phyloP scores from a whole-genome alignment of 1,140 invertebrate genomes.

The Stenopsyche tienmushanensis region DNA sequence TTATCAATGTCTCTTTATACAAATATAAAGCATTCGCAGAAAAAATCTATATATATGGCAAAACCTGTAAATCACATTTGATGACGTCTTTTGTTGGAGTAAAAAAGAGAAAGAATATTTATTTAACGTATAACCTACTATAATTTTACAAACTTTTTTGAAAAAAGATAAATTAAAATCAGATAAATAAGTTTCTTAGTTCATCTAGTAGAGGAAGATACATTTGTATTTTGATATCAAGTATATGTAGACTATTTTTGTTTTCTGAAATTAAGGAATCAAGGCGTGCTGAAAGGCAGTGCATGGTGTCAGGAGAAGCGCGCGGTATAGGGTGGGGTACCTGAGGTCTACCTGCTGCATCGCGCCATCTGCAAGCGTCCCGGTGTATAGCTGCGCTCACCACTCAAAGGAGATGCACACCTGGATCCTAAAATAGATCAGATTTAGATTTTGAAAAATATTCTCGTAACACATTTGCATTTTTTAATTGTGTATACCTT shows the following conservation, averaged over 20 bases:
- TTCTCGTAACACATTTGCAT: neutral
- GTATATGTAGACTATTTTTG: too few relatives aligned
- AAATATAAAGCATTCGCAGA: too few relatives aligned
- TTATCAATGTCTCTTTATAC: too few relatives aligned
- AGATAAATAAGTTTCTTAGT: too few relatives aligned
- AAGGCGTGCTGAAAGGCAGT: slow-evolving; percentile 37
- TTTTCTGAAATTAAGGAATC: too few relatives aligned
- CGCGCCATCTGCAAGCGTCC: slow-evolving; percentile 51
- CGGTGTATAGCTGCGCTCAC: slow-evolving; percentile 40
- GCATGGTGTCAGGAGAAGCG: slow-evolving; percentile 39
- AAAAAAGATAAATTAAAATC: too few relatives aligned
- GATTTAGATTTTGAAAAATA: neutral
- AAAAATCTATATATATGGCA: too few relatives aligned
- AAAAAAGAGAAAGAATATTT: neutral
- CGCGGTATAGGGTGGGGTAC: slow-evolving; percentile 49
- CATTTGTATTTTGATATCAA: too few relatives aligned
- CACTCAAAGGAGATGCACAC: slow-evolving; percentile 34
- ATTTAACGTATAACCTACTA: neutral
- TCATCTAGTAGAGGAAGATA: too few relatives aligned
- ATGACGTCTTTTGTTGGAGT: too few relatives aligned
- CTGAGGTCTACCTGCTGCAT: slow-evolving; percentile 58
- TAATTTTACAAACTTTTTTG: too few relatives aligned
- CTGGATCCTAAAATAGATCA: slow-evolving; percentile 30
- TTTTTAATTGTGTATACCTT: slow-evolving; percentile 43
- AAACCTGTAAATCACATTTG: too few relatives aligned